Conservation (phyloP, 1,140 invertebrate species). For the Maconellicoccus hirsutus region DNA sequence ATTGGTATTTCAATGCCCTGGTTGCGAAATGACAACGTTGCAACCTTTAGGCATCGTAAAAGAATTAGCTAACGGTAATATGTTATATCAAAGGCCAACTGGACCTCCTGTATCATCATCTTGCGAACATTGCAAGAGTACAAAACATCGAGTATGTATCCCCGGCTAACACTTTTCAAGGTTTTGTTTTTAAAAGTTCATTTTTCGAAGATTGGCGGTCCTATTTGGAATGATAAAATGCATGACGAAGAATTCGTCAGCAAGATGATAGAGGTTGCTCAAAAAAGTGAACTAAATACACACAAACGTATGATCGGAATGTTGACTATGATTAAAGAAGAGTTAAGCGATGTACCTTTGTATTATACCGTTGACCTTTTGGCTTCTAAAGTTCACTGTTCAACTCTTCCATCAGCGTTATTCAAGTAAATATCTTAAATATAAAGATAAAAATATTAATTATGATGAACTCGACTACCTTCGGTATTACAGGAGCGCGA, state of each 20-base stretch:
- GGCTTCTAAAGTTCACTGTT: constrained; percentile 50
- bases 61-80: constrained; percentile 42
- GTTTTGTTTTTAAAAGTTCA: constrained; percentile 22
- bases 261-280: constrained; percentile 37
- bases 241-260: constrained; percentile 69
- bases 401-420: constrained; percentile 49
- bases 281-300: constrained; percentile 45
- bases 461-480: background rate
- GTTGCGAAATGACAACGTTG: constrained; percentile 65
- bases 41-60: constrained; percentile 60
- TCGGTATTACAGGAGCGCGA: constrained; percentile 62
- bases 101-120: constrained; percentile 50
- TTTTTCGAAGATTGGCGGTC: constrained; percentile 65
- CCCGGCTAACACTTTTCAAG: constrained; percentile 22
- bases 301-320: constrained; percentile 61
- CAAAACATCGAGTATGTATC: constrained; percentile 52
- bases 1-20: constrained; percentile 75
- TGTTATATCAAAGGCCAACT: constrained; percentile 51
- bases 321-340: constrained; percentile 57
- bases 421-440: constrained; percentile 41
- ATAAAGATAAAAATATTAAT: background rate
- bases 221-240: constrained; percentile 80
- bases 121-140: constrained; percentile 62
- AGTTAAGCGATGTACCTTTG: constrained; percentile 69
- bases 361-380: constrained; percentile 67